phyloP scores from a whole-genome alignment of 2,888 invertebrate genomes.

The Drosophila eohydei region DNA sequence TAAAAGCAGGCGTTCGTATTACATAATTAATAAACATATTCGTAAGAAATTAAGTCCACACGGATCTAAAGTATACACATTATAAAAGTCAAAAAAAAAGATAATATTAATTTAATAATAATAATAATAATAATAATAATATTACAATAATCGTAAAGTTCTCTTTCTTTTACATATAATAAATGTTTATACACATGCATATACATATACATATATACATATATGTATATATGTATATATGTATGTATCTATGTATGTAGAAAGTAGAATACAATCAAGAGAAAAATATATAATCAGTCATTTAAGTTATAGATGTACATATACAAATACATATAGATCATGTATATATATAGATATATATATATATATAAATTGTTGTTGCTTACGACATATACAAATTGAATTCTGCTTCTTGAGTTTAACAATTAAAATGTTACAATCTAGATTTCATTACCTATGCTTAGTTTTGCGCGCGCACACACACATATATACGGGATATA shows the following conservation, averaged over 20 bases:
- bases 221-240: slow-evolving; percentile 23
- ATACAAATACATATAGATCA: slow-evolving; percentile 53
- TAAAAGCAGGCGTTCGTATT: slow-evolving; percentile 17
- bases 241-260: slow-evolving; percentile 24
- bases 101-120: slow-evolving; percentile 21
- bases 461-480: slow-evolving; percentile 54
- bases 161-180: slow-evolving; percentile 34
- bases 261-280: slow-evolving; percentile 54
- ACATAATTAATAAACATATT: slow-evolving; percentile 24
- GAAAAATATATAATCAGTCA: slow-evolving; percentile 78
- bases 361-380: slow-evolving; percentile 34
- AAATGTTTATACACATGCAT: slow-evolving; percentile 23
- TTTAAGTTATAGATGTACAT: slow-evolving; percentile 72
- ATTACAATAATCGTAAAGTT: slow-evolving; percentile 33
- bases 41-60: slow-evolving; percentile 16
- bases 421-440: slow-evolving; percentile 40
- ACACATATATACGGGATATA: neutral
- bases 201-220: slow-evolving; percentile 13
- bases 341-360: slow-evolving; percentile 10
- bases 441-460: slow-evolving; percentile 34
- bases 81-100: slow-evolving; percentile 13
- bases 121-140: slow-evolving; percentile 6
- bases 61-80: slow-evolving; percentile 12
- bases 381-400: slow-evolving; percentile 38
- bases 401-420: slow-evolving; percentile 30